These are phyloP conservation scores for Bradypus variegatus DNA, from an alignment of 2,797 vertebrate genomes.

Conservation along the genomic window DNA sequence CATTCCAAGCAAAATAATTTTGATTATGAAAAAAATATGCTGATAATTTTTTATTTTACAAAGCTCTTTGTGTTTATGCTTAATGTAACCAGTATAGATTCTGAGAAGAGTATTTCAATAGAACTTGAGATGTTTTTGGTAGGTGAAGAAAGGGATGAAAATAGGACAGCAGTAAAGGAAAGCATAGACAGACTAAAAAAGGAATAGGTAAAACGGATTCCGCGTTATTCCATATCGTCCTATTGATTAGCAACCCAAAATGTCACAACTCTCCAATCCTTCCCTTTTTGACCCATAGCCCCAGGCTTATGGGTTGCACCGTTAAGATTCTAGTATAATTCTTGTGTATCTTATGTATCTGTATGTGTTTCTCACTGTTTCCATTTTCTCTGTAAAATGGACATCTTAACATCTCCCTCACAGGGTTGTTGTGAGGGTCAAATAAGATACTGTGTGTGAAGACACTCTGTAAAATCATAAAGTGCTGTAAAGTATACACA, in stretches of 20 bases:
- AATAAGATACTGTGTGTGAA: not conserved
- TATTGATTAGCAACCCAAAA: not conserved
- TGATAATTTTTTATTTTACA: not conserved
- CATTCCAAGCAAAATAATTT: not conserved
- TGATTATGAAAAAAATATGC: not conserved
- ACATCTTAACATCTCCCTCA: slow-evolving; percentile 25
- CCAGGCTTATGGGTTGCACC: not conserved
- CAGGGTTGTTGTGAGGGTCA: slow-evolving; percentile 52
- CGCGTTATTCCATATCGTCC: not conserved
- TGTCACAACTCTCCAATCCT: not conserved
- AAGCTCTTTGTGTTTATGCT: not conserved
- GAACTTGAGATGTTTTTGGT: not conserved
- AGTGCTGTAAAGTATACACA: slow-evolving; percentile 13
- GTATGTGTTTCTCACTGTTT: not conserved
- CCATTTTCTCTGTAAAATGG: not conserved
- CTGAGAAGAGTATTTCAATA: not conserved
- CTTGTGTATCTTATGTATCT: not conserved
- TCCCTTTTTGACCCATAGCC: not conserved
- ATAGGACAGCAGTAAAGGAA: not conserved
- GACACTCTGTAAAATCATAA: slow-evolving; percentile 24
- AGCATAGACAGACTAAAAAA: not conserved
- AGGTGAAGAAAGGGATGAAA: not conserved
- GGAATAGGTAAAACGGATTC: not conserved
- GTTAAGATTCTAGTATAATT: not conserved
- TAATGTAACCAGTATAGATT: not conserved